Base-by-base conservation (phyloP, 2,113 vertebrate species). In the Neolamprologus hecqui region DNA sequence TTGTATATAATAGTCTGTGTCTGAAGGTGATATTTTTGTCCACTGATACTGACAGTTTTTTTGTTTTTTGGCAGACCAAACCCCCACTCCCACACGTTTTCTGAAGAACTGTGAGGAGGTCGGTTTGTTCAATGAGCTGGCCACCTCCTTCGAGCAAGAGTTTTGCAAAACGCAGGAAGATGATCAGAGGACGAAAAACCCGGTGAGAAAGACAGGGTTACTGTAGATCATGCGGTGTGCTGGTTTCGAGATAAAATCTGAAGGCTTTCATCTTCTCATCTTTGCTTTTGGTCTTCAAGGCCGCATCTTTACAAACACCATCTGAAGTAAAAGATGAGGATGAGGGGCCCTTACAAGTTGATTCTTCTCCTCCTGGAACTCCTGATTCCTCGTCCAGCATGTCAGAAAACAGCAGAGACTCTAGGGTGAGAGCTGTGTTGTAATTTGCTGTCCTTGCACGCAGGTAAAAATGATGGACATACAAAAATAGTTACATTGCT, bases 61-160 rank as follows among this genome's bases (percentile, higher is more conserved):
- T 73, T n/a, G 13, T 57, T 82, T 73, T n/a, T 47, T 79, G 2
- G 17, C 86, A 99, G 99, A 99, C 95, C 99, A 99, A 93, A 99
- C 99, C 1, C 99, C 99, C 3, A 99, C 99, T 81, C 99, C 99
- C 1, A 99, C 99, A 11, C 97, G 99, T 83, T 99, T 99, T 95
- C 92, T 99, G 93, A 99, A 99, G 96, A 99, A 99, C 95, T 99
- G 99, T 77, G 99, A 99, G 92, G 99, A 99, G 88, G 99, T 99
- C 79, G 99, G 98, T 11, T 96, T 99, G 7, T 99, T 99, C 96
- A 98, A 98, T 88, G 99, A 99, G 89, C 96, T 99, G 81, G 98
- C 98, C 82, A 98, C 94, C 83, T 98, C 98, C 90, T 99, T 99
- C 68, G 99, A 99, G 94, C 97, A 99, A 75, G 99, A 99, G 91